phyloP scores from a whole-genome alignment of 2,113 vertebrate genomes.

The Martes martes region DNA sequence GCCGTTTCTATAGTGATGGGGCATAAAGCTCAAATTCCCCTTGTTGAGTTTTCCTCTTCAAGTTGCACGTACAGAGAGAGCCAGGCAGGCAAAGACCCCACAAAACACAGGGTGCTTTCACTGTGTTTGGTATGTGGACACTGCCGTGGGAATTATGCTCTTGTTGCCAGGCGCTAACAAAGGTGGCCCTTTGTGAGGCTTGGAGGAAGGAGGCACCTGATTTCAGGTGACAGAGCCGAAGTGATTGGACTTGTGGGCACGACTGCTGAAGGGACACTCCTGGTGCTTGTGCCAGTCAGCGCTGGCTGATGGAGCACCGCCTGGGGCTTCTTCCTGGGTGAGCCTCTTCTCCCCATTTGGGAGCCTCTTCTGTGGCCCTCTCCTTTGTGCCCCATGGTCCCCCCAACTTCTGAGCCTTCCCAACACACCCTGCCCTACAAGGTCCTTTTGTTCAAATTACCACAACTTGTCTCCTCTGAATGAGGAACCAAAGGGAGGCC shows the following conservation, averaged over 20 bases:
- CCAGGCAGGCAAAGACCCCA: neutral
- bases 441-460: neutral
- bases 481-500: neutral
- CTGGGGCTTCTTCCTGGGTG: neutral
- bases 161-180: neutral
- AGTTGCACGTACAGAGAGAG: conserved; percentile 5
- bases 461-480: neutral
- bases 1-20: conserved; percentile 14
- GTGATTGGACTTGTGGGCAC: neutral
- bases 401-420: neutral
- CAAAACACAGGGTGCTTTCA: neutral
- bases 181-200: neutral
- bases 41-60: neutral
- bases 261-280: neutral
- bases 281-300: neutral
- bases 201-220: neutral
- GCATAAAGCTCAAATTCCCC: conserved; percentile 17
- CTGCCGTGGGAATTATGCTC: neutral
- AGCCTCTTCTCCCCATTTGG: neutral
- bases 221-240: neutral
- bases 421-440: neutral
- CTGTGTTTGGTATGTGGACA: conserved; percentile 23
- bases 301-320: neutral
- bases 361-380: neutral
- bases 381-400: neutral